Evolutionary conservation across 30 jellyfish, hydroid and myxozoan genomes (phyloP), one percentile per base, ranked within the genome.

Genomic region (Hydractinia echinata): DNA sequence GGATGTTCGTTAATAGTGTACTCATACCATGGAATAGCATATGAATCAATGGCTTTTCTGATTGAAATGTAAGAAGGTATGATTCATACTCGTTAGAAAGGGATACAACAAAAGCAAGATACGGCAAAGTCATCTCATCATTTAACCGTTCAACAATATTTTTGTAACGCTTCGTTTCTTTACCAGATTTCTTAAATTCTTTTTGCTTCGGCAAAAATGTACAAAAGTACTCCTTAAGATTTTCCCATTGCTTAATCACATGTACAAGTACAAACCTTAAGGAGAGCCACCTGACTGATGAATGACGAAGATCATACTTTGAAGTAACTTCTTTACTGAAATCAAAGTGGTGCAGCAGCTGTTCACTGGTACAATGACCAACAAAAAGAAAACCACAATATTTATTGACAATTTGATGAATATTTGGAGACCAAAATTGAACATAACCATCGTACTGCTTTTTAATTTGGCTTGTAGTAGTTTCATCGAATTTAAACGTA

Each of bases 11-110:
- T 15, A 68, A 30, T 10, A 68, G 79, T 11, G n/a, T 16, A 16
- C 53, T 16, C 53, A 68, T 68, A 11, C 53, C 79, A 58, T 13
- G 19, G 69, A 1, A 16, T 16, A 58, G 69, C 69, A 58, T 58
- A 16, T 58, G 69, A 58, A 68, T 68, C 19, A 68, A 20, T 49
- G 79, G 79, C 21, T 68, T 20, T 30, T 15, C 53, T 20, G 79
- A 68, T 30, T 68, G 70, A 30, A 68, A 68, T 49, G n/a, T 68
- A 1, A 15, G 1, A 10, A 68, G 21, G 53, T 15, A 68, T 15
- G 51, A 15, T 20, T 68, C 79, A 20, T 15, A 68, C 13, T 68
- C 51, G 21, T 68, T 68, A 10, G 79, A n/a, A 11, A 68, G 21
- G 53, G 13, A 68, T 68, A 49, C 13, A 11, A 20, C 51, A 20